Conservation (phyloP, 2,113 vertebrate genomes). For the Cavia porcellus region DNA sequence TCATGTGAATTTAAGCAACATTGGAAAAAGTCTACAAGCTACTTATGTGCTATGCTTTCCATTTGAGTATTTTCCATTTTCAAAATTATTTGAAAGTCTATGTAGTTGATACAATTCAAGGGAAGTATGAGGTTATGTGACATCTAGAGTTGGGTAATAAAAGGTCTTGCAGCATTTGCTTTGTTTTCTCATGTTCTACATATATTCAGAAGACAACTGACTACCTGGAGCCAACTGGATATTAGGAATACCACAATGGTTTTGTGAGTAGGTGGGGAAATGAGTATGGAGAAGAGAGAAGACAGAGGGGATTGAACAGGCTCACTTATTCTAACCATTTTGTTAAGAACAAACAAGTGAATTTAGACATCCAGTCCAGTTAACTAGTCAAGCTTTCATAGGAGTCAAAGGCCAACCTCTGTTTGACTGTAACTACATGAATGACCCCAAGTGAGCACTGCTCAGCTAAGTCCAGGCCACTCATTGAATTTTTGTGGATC, state of each 20-base stretch:
- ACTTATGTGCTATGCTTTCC: background rate
- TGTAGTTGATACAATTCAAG: background rate
- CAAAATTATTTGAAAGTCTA: constrained; percentile 18
- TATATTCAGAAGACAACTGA: background rate
- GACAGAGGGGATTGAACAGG: background rate
- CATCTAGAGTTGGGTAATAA: background rate
- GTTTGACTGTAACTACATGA: background rate
- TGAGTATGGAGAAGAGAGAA: background rate
- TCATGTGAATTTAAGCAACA: background rate
- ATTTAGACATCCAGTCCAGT: background rate
- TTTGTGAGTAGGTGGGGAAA: background rate
- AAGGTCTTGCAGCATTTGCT: background rate
- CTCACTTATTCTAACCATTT: background rate
- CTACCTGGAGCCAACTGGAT: background rate
- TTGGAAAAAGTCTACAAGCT: background rate
- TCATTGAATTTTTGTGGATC: background rate
- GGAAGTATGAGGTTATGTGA: background rate
- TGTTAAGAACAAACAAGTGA: background rate
- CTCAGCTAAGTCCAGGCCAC: background rate
- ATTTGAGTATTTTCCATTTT: background rate
- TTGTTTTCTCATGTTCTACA: background rate
- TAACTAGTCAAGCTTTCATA: background rate
- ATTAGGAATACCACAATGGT: background rate
- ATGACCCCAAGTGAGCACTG: background rate
- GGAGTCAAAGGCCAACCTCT: background rate